These are phyloP conservation scores for Lynx canadensis DNA, from an alignment of 2,113 vertebrate species.

Conservation along the genomic window DNA sequence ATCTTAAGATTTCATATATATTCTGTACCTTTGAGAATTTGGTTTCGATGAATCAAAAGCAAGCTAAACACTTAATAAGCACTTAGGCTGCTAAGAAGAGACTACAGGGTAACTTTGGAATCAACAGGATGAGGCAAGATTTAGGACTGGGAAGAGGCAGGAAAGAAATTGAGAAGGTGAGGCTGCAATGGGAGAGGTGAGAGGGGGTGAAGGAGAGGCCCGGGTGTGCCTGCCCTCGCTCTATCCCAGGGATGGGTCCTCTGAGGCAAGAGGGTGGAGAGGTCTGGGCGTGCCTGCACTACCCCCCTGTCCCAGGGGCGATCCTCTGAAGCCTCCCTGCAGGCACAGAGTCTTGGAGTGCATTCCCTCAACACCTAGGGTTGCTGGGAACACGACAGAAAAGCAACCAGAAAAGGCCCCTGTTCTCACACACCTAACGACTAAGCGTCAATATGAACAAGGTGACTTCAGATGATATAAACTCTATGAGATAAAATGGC, in stretches of 20 bases:
- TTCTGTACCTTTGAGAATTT: background rate
- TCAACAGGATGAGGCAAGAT: background rate
- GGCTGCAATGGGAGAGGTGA: background rate
- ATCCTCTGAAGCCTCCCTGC: background rate
- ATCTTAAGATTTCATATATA: background rate
- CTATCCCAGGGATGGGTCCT: background rate
- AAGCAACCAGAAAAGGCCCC: background rate
- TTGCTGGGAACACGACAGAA: background rate
- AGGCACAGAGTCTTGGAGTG: background rate
- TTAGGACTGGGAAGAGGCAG: background rate
- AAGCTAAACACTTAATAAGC: background rate
- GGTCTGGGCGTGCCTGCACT: background rate
- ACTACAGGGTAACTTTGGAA: background rate
- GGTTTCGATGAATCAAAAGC: background rate
- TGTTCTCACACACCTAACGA: background rate
- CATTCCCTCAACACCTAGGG: background rate
- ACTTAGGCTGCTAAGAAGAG: background rate
- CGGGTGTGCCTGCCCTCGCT: too few relatives aligned
- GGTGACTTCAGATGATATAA: background rate
- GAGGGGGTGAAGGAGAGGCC: background rate
- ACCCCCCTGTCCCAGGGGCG: background rate
- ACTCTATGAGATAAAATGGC: background rate
- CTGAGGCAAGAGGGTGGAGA: too few relatives aligned
- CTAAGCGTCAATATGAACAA: background rate
- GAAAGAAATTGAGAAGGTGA: background rate